Conservation (phyloP, 2,113 vertebrate genomes). For the Melanotaenia duboulayi region DNA sequence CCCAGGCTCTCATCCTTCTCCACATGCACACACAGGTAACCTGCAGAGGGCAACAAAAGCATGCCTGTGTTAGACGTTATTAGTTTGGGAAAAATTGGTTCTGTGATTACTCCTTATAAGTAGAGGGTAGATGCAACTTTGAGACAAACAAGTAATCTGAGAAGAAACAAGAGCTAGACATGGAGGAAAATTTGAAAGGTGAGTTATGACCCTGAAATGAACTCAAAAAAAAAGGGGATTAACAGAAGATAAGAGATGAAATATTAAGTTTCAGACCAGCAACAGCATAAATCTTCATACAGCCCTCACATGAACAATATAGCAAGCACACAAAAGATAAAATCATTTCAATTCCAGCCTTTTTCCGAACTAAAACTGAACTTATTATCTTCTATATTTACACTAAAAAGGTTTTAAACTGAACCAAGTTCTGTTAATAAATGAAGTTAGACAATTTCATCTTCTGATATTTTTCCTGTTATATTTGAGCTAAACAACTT, state of each 20-base stretch:
- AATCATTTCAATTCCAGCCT: not conserved
- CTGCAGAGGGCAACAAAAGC: slow-evolving; percentile 75
- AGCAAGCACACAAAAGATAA: not conserved
- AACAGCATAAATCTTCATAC: not conserved
- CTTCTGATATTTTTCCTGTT: too few relatives aligned
- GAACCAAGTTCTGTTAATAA: too few relatives aligned
- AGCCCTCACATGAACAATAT: not conserved
- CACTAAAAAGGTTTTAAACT: too few relatives aligned
- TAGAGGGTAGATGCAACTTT: not conserved
- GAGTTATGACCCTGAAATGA: not conserved
- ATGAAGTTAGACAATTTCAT: too few relatives aligned
- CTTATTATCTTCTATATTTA: too few relatives aligned
- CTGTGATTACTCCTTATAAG: not conserved
- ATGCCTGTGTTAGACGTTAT: rapidly evolving
- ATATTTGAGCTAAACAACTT: too few relatives aligned
- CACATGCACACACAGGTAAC: slow-evolving; percentile 94
- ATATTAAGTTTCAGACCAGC: not conserved
- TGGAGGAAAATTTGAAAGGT: slow-evolving; percentile 12
- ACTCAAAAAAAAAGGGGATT: not conserved
- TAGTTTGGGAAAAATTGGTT: not conserved
- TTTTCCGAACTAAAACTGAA: too few relatives aligned
- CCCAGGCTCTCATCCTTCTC: slow-evolving; percentile 96
- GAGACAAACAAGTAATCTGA: slow-evolving; percentile 27
- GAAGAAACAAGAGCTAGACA: not conserved
- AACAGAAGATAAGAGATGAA: not conserved